These are phyloP conservation scores for Catharus ustulatus DNA, from an alignment of 2,797 vertebrate species.

Conservation along the genomic window DNA sequence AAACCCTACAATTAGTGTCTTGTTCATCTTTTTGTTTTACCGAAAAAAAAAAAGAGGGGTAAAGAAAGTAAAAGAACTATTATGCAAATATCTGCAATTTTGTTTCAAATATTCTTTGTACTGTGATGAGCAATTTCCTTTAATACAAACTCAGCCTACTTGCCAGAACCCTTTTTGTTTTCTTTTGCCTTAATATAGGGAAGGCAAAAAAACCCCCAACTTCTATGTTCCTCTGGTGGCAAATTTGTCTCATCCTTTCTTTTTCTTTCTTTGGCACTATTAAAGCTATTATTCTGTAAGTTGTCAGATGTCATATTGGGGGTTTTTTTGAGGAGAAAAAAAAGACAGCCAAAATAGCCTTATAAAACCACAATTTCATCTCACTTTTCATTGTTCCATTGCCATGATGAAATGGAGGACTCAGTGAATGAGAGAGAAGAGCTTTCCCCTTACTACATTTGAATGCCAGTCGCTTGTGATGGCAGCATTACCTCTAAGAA, in stretches of 20 bases:
- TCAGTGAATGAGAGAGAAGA: not conserved
- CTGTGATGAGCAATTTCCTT: slow-evolving; percentile 79
- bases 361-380: not conserved
- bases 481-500: not conserved
- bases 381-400: slow-evolving; percentile 12
- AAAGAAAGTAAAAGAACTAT: slow-evolving; percentile 68
- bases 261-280: not conserved
- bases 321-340: not conserved
- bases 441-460: not conserved
- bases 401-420: not conserved
- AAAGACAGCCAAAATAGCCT: slow-evolving; percentile 6
- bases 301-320: slow-evolving; percentile 20
- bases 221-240: slow-evolving; percentile 24
- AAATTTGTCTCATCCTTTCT: slow-evolving; percentile 37
- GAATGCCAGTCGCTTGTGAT: not conserved
- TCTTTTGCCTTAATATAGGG: slow-evolving; percentile 20
- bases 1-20: slow-evolving; percentile 77
- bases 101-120: slow-evolving; percentile 79
- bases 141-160: slow-evolving; percentile 74
- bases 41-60: not conserved
- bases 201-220: not conserved
- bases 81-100: slow-evolving; percentile 83
- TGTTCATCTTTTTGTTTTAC: slow-evolving; percentile 72
- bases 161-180: slow-evolving; percentile 40
- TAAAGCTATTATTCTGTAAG: slow-evolving; percentile 12